These are phyloP conservation scores for Xestia sexstrigata DNA, from an alignment of 2,888 invertebrate species.

Conservation along the genomic window DNA sequence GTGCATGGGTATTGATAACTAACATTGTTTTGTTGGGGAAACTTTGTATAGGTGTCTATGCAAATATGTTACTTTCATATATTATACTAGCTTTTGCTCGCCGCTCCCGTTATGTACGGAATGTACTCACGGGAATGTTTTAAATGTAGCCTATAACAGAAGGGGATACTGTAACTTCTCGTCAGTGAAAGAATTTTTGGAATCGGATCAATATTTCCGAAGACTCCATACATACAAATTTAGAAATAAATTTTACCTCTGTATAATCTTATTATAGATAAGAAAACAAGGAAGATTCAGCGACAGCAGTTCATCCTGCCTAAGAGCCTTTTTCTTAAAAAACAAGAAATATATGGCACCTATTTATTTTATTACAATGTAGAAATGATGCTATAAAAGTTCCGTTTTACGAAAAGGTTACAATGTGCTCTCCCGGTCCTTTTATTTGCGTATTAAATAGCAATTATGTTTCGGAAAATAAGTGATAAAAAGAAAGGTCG, in stretches of 20 bases:
- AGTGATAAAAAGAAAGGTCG: slow-evolving; percentile 32
- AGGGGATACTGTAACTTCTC: no score
- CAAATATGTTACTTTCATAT: background rate
- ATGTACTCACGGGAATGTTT: no score
- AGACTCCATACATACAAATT: no score
- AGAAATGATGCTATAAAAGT: slow-evolving; percentile 23
- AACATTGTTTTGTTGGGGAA: slow-evolving; percentile 19
- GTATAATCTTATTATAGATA: no score
- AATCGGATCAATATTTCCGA: no score
- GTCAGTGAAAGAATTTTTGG: no score
- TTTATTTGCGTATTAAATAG: slow-evolving; percentile 34
- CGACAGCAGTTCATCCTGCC: background rate
- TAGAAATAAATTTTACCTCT: no score
- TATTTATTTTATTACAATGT: slow-evolving; percentile 24
- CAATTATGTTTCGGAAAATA: slow-evolving; percentile 31
- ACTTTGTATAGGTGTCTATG: slow-evolving; percentile 8
- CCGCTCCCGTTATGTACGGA: no score
- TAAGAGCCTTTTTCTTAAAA: background rate
- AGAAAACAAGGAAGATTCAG: background rate
- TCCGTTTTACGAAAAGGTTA: slow-evolving; percentile 16
- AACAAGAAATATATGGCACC: slow-evolving; percentile 5
- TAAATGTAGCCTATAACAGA: no score
- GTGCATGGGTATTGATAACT: slow-evolving; percentile 31
- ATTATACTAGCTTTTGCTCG: no score
- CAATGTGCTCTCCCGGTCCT: slow-evolving; percentile 9